Evolutionary conservation across 2,888 invertebrate species (phyloP).

Genomic region (Lacanobia wlatinum): DNA sequence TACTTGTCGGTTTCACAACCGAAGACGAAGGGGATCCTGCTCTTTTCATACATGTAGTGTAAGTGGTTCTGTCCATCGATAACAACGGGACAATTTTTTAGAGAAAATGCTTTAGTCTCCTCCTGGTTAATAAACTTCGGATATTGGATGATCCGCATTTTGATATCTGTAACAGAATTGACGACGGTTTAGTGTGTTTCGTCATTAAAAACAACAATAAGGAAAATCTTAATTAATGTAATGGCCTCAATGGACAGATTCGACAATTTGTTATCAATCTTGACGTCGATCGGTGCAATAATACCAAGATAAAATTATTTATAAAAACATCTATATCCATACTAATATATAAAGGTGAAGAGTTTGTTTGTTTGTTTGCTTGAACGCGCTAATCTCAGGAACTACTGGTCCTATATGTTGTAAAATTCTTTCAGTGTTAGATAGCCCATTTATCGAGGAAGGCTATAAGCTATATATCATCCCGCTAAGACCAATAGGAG

Average conservation of each 20-base stretch:
- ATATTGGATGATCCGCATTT: constrained; percentile 43
- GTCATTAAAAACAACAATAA: neutral
- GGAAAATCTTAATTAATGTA: neutral
- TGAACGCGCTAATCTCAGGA: too few relatives aligned
- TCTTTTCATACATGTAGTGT: constrained; percentile 61
- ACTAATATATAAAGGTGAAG: too few relatives aligned
- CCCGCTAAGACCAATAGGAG: too few relatives aligned
- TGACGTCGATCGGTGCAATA: neutral
- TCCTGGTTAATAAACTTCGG: constrained; percentile 2
- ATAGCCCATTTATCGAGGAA: too few relatives aligned
- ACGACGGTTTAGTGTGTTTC: neutral
- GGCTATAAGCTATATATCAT: too few relatives aligned
- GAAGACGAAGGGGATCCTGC: constrained; percentile 55
- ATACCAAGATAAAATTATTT: constrained; percentile 5
- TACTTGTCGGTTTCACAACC: constrained; percentile 73
- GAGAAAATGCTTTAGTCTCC: neutral
- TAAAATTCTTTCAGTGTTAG: too few relatives aligned
- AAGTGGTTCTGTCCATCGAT: constrained; percentile 75
- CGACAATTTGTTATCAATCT: constrained; percentile 1
- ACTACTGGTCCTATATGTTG: too few relatives aligned
- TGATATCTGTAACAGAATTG: constrained; percentile 44
- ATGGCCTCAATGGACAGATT: neutral
- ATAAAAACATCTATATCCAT: neutral
- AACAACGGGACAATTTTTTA: constrained; percentile 70
- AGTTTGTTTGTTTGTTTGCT: too few relatives aligned